phyloP scores from a whole-genome alignment of 2,113 vertebrate genomes.

The Glareola pratincola region DNA sequence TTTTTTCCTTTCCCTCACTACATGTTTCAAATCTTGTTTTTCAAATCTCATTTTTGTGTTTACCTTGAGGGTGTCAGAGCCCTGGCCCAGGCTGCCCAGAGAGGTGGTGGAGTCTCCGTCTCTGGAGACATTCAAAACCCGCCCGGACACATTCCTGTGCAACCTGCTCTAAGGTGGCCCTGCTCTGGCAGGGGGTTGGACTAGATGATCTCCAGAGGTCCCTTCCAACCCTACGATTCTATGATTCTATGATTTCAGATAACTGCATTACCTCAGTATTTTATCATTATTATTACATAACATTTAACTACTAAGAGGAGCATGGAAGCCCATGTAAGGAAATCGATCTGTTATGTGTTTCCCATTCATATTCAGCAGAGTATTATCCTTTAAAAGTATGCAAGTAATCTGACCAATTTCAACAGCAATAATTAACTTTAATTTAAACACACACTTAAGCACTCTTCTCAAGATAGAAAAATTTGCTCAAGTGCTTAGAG shows the following conservation, averaged over 20 bases:
- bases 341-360: background rate
- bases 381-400: constrained; percentile 9
- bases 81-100: too few species aligned
- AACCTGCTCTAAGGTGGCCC: too few species aligned
- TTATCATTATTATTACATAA: background rate
- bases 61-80: too few species aligned
- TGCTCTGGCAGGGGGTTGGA: too few species aligned
- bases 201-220: too few species aligned
- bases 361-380: background rate
- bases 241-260: background rate
- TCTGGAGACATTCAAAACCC: too few species aligned
- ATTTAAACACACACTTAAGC: constrained; percentile 23
- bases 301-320: background rate
- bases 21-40: background rate
- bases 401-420: constrained; percentile 33
- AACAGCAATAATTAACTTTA: constrained; percentile 32
- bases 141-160: too few species aligned
- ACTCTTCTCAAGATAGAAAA: constrained; percentile 20
- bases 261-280: background rate
- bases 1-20: background rate
- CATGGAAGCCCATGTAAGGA: background rate
- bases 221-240: too few species aligned
- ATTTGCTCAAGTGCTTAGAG: constrained; percentile 47
- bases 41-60: background rate
- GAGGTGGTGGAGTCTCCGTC: too few species aligned